Base-by-base conservation (phyloP, 2,888 invertebrate genomes). In the Antheraea yamamai region DNA sequence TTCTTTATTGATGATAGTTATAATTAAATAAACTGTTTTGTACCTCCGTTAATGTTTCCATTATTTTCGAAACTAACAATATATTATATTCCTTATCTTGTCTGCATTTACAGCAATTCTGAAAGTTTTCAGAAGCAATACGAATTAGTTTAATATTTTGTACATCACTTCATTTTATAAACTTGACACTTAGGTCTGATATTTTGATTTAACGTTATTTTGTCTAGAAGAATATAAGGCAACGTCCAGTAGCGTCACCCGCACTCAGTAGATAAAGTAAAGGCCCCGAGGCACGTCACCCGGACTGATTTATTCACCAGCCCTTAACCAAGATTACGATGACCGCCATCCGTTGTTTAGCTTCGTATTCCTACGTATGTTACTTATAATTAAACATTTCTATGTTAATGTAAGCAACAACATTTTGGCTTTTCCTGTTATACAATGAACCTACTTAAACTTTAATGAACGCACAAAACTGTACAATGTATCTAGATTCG, bases 301-400 rank as follows among this genome's bases (percentile, higher is more conserved):
- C 90, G 81, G 81, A 88, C 88, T 93, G 94, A 95, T 95, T 94
- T 94, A 95, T 93, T 89, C 85, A 85, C 87, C 90, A 90, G 91
- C 94, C 94, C 94, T 93, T 94, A 94, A 93, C 94, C 94, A 93
- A 94, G 94, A 95, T 95, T 94, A 94, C 92, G 94, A 94, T 94
- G 94, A 94, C 94, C 93, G 91, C 92, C 91, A 92, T 90, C 92
- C 91, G 93, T 91, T 93, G 92, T 92, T 93, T 92, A 92, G 92
- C 90, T 92, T 91, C 92, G 74, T 74, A 72, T 71, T 74, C 79
- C 79, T 79, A 78, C 79, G 80, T 78, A 80, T 78, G 78, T 79
- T 78, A 79, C 78, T 78, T 80, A 79, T 79, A 80, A 80, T 81
- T 79, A 79, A 80, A 77, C 79, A 74, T 74, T 70, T 70, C 70